A percentile compares a stretch with the other conserved stretches of the same genome.
These are phyloP conservation scores for Crambe crambe DNA, from an alignment of 37 sponge, comb jelly and placozoan species.

Conservation along the genomic window DNA sequence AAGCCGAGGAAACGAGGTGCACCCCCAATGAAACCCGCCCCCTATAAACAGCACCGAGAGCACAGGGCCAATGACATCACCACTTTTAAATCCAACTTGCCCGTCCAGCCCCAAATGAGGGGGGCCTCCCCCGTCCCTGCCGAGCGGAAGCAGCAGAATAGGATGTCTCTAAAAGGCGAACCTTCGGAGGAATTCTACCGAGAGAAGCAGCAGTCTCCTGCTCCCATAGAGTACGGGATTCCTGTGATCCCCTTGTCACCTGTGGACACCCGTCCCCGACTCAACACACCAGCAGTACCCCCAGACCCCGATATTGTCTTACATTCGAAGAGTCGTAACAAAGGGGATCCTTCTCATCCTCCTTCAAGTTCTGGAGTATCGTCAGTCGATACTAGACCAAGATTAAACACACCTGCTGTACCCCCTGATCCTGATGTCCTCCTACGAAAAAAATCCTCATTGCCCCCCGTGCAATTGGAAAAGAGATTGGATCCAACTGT, in stretches of 20 bases:
- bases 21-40: conserved; percentile 10
- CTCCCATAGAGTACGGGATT: no score
- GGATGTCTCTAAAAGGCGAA: not conserved
- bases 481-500: no score
- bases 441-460: no score
- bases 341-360: not conserved
- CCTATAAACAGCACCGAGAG: conserved; percentile 7
- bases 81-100: conserved; percentile 10
- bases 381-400: not conserved
- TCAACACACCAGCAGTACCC: no score
- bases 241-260: no score
- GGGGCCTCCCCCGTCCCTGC: not conserved
- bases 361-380: not conserved
- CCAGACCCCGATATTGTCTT: no score
- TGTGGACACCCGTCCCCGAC: no score
- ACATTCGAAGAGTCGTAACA: not conserved
- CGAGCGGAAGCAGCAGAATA: not conserved
- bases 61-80: not conserved
- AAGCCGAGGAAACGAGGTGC: not conserved
- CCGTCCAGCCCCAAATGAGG: not conserved
- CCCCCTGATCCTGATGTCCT: conserved; percentile 2
- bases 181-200: not conserved
- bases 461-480: no score
- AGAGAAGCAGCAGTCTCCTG: no score
- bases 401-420: conserved; percentile 5